Base-by-base conservation (phyloP, 2,113 vertebrate genomes). In the Setophaga coronata region DNA sequence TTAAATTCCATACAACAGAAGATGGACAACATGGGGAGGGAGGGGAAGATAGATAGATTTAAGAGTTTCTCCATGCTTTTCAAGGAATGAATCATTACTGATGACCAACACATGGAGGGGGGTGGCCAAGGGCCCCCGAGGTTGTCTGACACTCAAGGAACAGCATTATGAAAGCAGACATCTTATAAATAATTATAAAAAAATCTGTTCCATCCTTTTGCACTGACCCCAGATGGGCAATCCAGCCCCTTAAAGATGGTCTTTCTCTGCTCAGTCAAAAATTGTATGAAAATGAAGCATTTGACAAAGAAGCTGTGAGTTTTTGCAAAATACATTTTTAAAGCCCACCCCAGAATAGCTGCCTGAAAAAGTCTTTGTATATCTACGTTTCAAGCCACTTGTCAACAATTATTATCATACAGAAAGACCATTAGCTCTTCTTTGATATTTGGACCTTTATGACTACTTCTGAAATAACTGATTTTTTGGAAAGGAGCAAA, bases 151-250 rank as follows among this genome's bases (percentile, higher is more conserved):
- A 97, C 95, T 97, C 95, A 96, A 95, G 87, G 87, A 97, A 95
- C 61, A 96, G 93, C 3, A 0, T 97, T 97, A 97, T 97, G 87
- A 97, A 97, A 98, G 72, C 91, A 98, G 98, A 97, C 97, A 98
- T 98, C 98, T 98, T 98, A 98, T 98, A 97, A 98, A 98, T 98
- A 98, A 98, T 98, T 97, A 98, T 98, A 6, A 94, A 50, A 97
- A 97, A 98, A 97, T 98, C 97, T 98, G 97, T 97, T 98, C 96
- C 53, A 34, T 97, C 93, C 95, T 95, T 94, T 96, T 83, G 45
- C 77, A 88, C 87, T 97, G 97, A 96, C 96, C 90, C 95, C 95
- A 98, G 92, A 94, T 90, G 93, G 95, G 92, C 34, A 69, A 98
- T 72, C 42, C 83, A 93, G 87, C 87, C 88, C 78, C 92, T 82